phyloP scores from a whole-genome alignment of 2,113 vertebrate species.

The Dicerorhinus sumatrensis region DNA sequence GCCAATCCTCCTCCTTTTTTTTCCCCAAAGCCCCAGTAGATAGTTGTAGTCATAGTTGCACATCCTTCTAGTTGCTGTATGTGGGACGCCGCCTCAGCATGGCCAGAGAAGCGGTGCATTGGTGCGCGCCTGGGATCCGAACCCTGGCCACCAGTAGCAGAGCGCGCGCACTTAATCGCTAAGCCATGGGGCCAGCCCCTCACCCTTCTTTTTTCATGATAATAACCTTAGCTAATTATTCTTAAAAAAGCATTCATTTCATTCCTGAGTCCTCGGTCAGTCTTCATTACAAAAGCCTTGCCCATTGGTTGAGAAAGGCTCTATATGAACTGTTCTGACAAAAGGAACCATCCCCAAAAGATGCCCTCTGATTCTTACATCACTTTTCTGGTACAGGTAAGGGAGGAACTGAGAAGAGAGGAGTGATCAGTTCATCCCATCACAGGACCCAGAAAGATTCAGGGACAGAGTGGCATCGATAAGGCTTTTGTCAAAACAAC shows the following conservation, averaged over 20 bases:
- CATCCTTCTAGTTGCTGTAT: too few relatives aligned
- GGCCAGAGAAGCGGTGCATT: too few relatives aligned
- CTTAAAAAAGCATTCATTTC: slow-evolving; percentile 1
- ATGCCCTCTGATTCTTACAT: background rate
- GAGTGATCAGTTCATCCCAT: background rate
- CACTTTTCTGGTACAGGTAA: background rate
- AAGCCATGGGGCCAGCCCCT: background rate
- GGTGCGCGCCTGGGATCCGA: too few relatives aligned
- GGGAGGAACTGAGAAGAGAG: background rate
- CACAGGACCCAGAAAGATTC: background rate
- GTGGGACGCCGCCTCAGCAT: too few relatives aligned
- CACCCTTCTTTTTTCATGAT: slow-evolving; percentile 27
- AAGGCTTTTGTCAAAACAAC: background rate
- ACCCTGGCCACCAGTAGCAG: too few relatives aligned
- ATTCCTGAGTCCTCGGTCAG: background rate
- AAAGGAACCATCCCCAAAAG: background rate
- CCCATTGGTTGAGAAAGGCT: background rate
- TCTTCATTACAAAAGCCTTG: background rate
- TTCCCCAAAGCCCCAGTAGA: too few relatives aligned
- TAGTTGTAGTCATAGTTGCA: too few relatives aligned
- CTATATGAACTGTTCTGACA: background rate
- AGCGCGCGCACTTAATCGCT: too few relatives aligned
- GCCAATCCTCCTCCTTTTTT: too few relatives aligned
- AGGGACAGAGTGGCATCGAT: background rate
- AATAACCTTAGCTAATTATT: slow-evolving; percentile 38